A percentile compares a stretch with the other conserved stretches of the same genome.
Conservation (phyloP, 1,140 invertebrate genomes). For the Drosophila busckii region DNA sequence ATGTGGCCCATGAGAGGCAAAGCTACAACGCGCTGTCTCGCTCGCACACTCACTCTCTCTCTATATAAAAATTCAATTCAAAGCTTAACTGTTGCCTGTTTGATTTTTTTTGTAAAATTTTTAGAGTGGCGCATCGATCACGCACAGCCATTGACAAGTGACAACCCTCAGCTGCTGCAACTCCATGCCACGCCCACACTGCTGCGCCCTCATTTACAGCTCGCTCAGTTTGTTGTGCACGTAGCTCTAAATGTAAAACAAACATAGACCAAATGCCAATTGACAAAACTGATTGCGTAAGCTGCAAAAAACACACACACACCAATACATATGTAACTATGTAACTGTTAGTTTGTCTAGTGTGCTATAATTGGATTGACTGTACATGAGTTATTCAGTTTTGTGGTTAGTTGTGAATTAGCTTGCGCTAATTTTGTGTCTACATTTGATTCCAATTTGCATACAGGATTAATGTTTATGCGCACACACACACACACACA, state of each 20-base stretch:
- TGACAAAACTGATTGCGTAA: conserved; percentile 29
- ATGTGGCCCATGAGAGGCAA: conserved; percentile 49
- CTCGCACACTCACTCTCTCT: no score
- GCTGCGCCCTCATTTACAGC: background rate
- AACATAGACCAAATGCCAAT: conserved; percentile 23
- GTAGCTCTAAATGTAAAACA: conserved; percentile 29
- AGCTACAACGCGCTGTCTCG: background rate
- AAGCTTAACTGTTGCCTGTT: no score
- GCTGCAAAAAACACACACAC: conserved; percentile 4
- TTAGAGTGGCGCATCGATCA: conserved; percentile 58
- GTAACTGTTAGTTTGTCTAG: background rate
- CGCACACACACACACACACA: conserved; percentile 1
- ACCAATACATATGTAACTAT: background rate
- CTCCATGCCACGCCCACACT: background rate
- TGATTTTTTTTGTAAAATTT: no score
- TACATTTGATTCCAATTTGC: conserved; percentile 34
- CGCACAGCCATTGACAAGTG: conserved; percentile 67
- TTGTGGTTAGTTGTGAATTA: conserved; percentile 24
- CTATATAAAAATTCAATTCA: conserved; percentile 69
- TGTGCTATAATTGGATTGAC: conserved; percentile 13
- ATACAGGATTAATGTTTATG: conserved; percentile 28
- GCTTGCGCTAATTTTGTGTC: conserved; percentile 22
- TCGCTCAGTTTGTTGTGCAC: background rate
- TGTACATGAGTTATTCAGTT: conserved; percentile 8
- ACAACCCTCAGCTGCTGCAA: conserved; percentile 29